Conservation (phyloP, 1,140 invertebrate species). For the Heliothis virescens region DNA sequence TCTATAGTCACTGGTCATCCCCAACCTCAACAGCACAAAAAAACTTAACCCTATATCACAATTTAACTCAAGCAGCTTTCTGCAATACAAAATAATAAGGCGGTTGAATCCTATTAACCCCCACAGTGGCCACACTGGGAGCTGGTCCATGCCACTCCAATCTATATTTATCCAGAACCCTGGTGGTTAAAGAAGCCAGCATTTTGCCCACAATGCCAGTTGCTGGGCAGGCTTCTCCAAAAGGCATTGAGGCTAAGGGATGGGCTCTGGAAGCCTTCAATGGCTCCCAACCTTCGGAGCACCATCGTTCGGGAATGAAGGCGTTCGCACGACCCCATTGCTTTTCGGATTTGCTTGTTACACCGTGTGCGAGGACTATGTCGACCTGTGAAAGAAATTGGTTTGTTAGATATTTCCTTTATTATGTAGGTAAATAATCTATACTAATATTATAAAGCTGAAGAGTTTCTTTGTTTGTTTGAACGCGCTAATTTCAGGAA, state of each 20-base stretch:
- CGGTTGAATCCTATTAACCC: conserved; percentile 74
- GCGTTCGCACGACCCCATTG: conserved; percentile 75
- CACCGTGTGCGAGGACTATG: conserved; percentile 78
- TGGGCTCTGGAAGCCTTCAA: conserved; percentile 70
- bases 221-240: conserved; percentile 73
- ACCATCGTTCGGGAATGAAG: conserved; percentile 80
- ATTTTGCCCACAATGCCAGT: conserved; percentile 65
- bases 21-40: background rate
- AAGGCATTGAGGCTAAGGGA: conserved; percentile 69
- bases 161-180: conserved; percentile 73
- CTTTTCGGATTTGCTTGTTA: conserved; percentile 73
- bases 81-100: conserved; percentile 80
- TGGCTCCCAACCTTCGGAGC: conserved; percentile 71
- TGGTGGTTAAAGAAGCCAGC: conserved; percentile 62
- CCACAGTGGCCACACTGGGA: conserved; percentile 64
- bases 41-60: conserved; percentile 43
- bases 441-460: too few relatives aligned
- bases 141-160: conserved; percentile 79
- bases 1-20: background rate
- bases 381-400: conserved; percentile 67
- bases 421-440: too few relatives aligned
- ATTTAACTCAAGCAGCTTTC: conserved; percentile 64
- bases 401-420: background rate
- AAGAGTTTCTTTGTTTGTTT: too few relatives aligned
- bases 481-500: too few relatives aligned